Conservation (phyloP, 2,797 vertebrate species). For the Astyanax mexicanus region DNA sequence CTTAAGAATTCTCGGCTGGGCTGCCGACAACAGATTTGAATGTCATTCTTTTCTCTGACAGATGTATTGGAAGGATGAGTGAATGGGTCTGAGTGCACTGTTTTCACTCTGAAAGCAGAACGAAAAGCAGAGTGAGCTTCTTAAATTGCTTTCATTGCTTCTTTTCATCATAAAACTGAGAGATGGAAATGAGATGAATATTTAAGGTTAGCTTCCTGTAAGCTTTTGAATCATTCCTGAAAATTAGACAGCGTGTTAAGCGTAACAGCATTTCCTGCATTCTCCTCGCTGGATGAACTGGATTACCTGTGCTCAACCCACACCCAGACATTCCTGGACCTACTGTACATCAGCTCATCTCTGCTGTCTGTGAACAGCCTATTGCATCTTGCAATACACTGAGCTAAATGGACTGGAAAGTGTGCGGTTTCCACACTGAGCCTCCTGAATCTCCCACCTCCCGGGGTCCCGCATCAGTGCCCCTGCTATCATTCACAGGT, state of each 20-base stretch:
- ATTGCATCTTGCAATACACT: neutral
- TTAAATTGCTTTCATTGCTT: neutral
- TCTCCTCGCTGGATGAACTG: neutral
- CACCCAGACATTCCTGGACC: neutral
- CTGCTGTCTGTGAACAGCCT: neutral
- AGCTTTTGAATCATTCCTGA: neutral
- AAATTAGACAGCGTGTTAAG: neutral
- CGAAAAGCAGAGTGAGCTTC: neutral
- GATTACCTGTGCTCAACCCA: neutral
- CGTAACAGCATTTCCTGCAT: neutral
- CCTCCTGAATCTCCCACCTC: conserved; percentile 10
- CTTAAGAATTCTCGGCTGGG: neutral
- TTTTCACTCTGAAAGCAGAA: conserved; percentile 11
- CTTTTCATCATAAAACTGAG: neutral
- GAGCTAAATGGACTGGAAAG: neutral
- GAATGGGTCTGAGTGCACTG: neutral
- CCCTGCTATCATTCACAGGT: conserved; percentile 29
- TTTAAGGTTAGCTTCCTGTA: neutral
- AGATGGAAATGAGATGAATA: neutral
- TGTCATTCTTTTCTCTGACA: conserved; percentile 9
- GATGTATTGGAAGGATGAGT: neutral
- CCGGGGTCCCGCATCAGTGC: neutral
- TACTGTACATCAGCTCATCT: neutral
- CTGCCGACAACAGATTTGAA: neutral
- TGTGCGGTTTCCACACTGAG: neutral